Evolutionary conservation across 1,140 invertebrate genomes (phyloP).

Genomic region (Tetranychus cinnabarinus): DNA sequence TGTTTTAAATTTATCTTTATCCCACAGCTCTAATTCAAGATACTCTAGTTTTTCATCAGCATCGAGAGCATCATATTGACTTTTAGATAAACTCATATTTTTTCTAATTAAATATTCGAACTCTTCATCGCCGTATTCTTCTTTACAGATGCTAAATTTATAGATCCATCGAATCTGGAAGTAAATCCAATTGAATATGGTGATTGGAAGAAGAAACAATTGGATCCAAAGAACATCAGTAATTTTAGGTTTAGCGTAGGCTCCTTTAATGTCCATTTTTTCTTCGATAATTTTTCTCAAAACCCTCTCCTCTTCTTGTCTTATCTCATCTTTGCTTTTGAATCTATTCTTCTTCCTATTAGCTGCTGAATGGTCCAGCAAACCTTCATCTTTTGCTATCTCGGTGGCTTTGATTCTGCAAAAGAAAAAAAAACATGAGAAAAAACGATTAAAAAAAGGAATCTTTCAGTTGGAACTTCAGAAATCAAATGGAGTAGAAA

Average conservation of each 20-base stretch:
- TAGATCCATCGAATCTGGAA: constrained; percentile 48
- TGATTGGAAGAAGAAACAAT: constrained; percentile 48
- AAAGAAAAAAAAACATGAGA: constrained; percentile 43
- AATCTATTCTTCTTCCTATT: constrained; percentile 22
- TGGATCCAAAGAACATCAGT: constrained; percentile 57
- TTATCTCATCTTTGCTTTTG: constrained; percentile 36
- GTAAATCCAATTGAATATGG: constrained; percentile 22
- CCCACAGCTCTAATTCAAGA: constrained; percentile 51
- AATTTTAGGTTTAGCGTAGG: constrained; percentile 53
- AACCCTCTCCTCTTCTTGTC: constrained; percentile 50
- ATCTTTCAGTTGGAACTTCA: background rate
- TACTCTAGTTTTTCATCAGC: constrained; percentile 47
- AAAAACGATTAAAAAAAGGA: background rate
- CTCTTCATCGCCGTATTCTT: constrained; percentile 53
- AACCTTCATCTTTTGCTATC: constrained; percentile 45
- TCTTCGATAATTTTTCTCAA: constrained; percentile 57
- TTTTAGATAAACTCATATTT: constrained; percentile 35
- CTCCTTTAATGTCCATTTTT: constrained; percentile 71
- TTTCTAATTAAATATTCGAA: constrained; percentile 59
- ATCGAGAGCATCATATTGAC: constrained; percentile 36
- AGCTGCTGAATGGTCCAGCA: constrained; percentile 24
- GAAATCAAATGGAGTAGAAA: background rate
- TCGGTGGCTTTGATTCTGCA: constrained; percentile 49
- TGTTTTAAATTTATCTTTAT: constrained; percentile 41
- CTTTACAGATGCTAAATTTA: constrained; percentile 44